These are phyloP conservation scores for Pedicia rivosa DNA, from an alignment of 2,888 invertebrate genomes.

Conservation along the genomic window DNA sequence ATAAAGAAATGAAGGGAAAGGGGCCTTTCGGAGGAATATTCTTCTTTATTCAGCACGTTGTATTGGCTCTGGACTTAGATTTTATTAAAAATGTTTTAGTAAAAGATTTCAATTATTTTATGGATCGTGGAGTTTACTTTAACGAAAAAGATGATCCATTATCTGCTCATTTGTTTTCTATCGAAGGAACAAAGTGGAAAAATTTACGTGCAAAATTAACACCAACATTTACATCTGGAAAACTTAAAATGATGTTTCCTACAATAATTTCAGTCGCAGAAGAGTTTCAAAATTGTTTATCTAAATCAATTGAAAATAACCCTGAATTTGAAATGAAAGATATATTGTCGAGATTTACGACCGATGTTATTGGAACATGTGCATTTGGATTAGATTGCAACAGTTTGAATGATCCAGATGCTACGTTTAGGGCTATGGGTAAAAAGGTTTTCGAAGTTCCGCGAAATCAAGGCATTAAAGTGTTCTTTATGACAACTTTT, in stretches of 20 bases:
- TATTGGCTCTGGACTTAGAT: slow-evolving; percentile 43
- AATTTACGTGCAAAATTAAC: slow-evolving; percentile 44
- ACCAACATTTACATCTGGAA: slow-evolving; percentile 49
- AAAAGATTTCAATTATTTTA: slow-evolving; percentile 45
- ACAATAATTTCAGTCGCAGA: slow-evolving; percentile 40
- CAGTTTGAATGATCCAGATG: slow-evolving; percentile 25
- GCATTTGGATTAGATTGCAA: slow-evolving; percentile 32
- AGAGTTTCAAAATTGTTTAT: slow-evolving; percentile 33
- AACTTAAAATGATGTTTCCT: slow-evolving; percentile 46
- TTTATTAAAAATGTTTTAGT: slow-evolving; percentile 42
- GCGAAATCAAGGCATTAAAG: neutral
- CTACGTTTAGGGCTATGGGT: slow-evolving; percentile 22
- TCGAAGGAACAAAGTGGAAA: slow-evolving; percentile 44
- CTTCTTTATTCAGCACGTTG: slow-evolving; percentile 39
- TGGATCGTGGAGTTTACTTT: slow-evolving; percentile 44
- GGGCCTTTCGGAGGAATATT: slow-evolving; percentile 39
- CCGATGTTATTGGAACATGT: slow-evolving; percentile 31
- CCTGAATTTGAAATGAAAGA: slow-evolving; percentile 33
- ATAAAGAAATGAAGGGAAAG: slow-evolving; percentile 34
- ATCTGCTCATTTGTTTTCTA: slow-evolving; percentile 41
- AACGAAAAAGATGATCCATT: slow-evolving; percentile 45
- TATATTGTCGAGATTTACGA: slow-evolving; percentile 19
- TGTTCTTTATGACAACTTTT: neutral
- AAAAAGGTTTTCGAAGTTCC: slow-evolving; percentile 6
- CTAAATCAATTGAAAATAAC: slow-evolving; percentile 18